Evolutionary conservation across 2,888 invertebrate genomes (phyloP).

Genomic region (Amblyjoppa fuscipennis): DNA sequence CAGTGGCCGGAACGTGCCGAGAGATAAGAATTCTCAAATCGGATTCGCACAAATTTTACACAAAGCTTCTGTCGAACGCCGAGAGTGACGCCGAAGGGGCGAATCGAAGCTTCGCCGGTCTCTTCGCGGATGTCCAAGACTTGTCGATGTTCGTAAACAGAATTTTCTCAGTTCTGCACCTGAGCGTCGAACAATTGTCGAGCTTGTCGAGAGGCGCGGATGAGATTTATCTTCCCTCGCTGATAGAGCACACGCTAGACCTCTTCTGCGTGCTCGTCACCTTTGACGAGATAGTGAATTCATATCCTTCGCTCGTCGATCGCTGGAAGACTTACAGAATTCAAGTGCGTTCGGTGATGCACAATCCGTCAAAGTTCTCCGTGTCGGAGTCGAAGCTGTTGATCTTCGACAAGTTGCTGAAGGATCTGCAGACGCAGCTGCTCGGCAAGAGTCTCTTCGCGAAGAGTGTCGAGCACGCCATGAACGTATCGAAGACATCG

Average conservation of each 20-base stretch:
- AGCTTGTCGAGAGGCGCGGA: constrained; percentile 76
- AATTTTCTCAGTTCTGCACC: constrained; percentile 76
- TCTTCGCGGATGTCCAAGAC: constrained; percentile 81
- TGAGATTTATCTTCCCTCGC: constrained; percentile 81
- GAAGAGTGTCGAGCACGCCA: constrained; percentile 84
- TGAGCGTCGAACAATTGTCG: constrained; percentile 80
- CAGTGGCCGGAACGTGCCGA: constrained; percentile 91
- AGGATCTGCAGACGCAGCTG: constrained; percentile 89
- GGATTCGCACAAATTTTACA: constrained; percentile 89
- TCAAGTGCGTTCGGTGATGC: constrained; percentile 89
- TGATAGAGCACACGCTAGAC: constrained; percentile 88
- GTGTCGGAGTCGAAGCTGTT: constrained; percentile 88
- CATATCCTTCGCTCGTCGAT: constrained; percentile 87
- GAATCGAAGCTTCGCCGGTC: constrained; percentile 72
- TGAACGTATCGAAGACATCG: constrained; percentile 86
- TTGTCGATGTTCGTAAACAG: constrained; percentile 79
- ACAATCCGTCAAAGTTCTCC: constrained; percentile 88
- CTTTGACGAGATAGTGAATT: constrained; percentile 89
- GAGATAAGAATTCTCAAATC: constrained; percentile 90
- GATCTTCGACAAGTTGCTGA: constrained; percentile 90
- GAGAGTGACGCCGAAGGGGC: constrained; percentile 84
- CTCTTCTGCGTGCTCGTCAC: constrained; percentile 89
- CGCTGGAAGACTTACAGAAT: constrained; percentile 93
- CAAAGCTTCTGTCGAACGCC: constrained; percentile 83
- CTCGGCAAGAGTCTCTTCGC: constrained; percentile 87